Evolutionary conservation across 2,113 vertebrate genomes (phyloP).

Genomic region (Campylomormyrus tamandua): DNA sequence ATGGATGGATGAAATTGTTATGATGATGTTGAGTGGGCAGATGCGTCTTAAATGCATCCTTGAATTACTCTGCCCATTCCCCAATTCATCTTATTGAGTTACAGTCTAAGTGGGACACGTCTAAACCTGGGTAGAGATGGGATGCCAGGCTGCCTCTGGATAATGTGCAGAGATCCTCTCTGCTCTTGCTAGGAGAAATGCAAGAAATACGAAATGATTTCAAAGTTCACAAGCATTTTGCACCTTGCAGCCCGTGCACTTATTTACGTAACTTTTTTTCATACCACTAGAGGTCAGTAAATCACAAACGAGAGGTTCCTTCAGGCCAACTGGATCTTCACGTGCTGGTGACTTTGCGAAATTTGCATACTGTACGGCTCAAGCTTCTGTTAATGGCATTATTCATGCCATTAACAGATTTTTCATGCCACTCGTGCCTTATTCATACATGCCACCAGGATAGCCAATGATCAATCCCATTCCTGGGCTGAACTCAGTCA

Average conservation of each 20-base stretch:
- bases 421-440: neutral
- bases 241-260: neutral
- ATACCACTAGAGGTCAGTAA: constrained; percentile 17
- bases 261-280: neutral
- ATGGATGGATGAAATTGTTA: too few species aligned
- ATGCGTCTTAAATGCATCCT: neutral
- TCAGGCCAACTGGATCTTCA: neutral
- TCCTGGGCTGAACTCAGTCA: neutral
- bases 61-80: neutral
- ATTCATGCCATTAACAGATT: neutral
- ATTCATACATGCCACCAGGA: neutral
- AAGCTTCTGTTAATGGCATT: neutral
- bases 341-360: neutral
- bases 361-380: neutral
- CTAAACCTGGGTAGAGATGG: neutral
- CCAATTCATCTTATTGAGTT: neutral
- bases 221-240: neutral
- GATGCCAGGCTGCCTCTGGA: neutral
- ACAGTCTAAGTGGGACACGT: neutral
- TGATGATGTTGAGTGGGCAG: neutral
- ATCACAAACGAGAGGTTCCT: neutral
- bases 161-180: neutral
- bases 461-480: neutral
- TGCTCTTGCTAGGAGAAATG: neutral
- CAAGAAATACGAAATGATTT: neutral